Percentiles rank a stretch among this genome's conserved stretches.
Conservation (phyloP, 2,797 vertebrate species). For the Coracias cyanogaster region DNA sequence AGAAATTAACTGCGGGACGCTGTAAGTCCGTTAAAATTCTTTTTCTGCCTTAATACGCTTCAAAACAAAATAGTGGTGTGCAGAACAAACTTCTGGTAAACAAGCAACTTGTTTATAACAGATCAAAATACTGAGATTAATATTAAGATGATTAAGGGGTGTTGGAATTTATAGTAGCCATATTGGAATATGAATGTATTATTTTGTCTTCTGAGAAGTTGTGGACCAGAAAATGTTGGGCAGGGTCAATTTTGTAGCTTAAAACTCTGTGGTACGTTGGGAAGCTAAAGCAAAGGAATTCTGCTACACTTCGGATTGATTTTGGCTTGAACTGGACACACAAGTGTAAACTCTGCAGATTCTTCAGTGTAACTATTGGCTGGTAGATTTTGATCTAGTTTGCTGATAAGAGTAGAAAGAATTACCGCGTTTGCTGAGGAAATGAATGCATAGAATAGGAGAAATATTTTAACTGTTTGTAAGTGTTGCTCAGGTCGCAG, state of each 20-base stretch:
- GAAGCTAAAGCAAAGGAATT: not conserved
- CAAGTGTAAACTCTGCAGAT: fast-evolving
- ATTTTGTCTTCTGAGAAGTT: slow-evolving; percentile 1
- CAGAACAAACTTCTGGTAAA: not conserved
- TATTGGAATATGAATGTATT: not conserved
- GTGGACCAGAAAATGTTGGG: not conserved
- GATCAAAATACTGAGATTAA: not conserved
- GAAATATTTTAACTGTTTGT: not conserved
- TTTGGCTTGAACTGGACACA: not conserved
- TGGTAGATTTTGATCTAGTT: not conserved
- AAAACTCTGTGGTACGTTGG: not conserved
- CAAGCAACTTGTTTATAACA: not conserved
- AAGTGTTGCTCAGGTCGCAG: not conserved
- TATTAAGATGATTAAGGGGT: not conserved
- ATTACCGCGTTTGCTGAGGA: not conserved
- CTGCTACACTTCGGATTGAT: not conserved
- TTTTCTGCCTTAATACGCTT: not conserved
- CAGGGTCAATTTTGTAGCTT: not conserved
- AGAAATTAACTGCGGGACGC: not conserved
- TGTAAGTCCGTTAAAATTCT: not conserved
- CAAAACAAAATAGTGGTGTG: not conserved
- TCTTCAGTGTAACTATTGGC: not conserved
- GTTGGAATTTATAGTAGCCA: not conserved
- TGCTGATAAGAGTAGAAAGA: not conserved
- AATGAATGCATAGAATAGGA: not conserved